phyloP scores from a whole-genome alignment of 1,140 invertebrate genomes.

The Ceratina calcarata region DNA sequence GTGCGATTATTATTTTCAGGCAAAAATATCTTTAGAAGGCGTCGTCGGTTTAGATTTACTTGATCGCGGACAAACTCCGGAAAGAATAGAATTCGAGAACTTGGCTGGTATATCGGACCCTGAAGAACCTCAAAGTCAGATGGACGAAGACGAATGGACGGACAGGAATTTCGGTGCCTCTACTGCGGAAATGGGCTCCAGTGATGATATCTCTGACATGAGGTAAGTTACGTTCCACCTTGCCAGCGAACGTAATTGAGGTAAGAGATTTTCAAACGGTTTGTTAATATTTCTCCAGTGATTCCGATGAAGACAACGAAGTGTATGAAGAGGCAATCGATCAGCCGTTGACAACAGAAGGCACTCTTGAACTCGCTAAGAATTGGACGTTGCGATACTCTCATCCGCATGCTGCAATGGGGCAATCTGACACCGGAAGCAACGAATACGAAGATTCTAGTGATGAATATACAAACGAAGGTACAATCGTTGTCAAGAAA shows the following conservation, averaged over 20 bases:
- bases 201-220: conserved; percentile 87
- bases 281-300: conserved; percentile 70
- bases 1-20: conserved; percentile 50
- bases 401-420: conserved; percentile 71
- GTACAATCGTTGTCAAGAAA: conserved; percentile 69
- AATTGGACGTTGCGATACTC: conserved; percentile 83
- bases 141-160: conserved; percentile 96
- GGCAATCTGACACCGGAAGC: conserved; percentile 78
- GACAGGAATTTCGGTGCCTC: conserved; percentile 93
- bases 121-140: conserved; percentile 88
- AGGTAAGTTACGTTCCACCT: conserved; percentile 74
- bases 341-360: conserved; percentile 84
- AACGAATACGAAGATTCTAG: conserved; percentile 83
- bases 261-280: neutral
- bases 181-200: conserved; percentile 85
- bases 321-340: conserved; percentile 84
- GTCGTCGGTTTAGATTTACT: conserved; percentile 82
- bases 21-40: conserved; percentile 74
- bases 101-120: conserved; percentile 83
- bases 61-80: conserved; percentile 87
- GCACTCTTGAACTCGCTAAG: conserved; percentile 84
- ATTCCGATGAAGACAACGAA: conserved; percentile 83
- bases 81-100: conserved; percentile 90
- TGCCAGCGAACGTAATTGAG: neutral
- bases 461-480: conserved; percentile 85